phyloP scores from a whole-genome alignment of 2,888 invertebrate genomes.

The Platerodrilus igneus region DNA sequence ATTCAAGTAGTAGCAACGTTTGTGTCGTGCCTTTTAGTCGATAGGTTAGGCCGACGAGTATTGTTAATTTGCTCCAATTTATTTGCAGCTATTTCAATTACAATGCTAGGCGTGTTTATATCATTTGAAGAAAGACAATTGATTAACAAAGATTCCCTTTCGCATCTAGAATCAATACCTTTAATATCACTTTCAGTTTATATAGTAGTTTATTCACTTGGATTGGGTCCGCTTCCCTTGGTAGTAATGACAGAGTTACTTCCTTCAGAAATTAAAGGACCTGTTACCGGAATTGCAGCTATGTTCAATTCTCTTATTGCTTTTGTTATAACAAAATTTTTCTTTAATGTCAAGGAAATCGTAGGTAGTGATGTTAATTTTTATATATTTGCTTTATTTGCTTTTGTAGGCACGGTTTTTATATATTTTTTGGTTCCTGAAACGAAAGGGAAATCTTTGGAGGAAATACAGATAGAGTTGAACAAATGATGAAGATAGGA shows the following conservation, averaged over 20 bases:
- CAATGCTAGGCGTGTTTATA: conserved; percentile 68
- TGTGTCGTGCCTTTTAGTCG: conserved; percentile 70
- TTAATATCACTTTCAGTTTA: conserved; percentile 68
- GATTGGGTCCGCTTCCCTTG: conserved; percentile 85
- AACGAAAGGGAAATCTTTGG: conserved; percentile 65
- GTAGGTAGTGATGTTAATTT: conserved; percentile 64
- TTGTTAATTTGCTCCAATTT: conserved; percentile 67
- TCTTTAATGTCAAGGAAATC: conserved; percentile 52
- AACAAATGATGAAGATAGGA: too few relatives aligned
- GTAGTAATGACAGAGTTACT: conserved; percentile 80
- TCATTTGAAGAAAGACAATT: conserved; percentile 43
- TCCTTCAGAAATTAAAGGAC: conserved; percentile 70
- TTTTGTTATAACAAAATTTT: conserved; percentile 74
- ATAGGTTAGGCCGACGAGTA: conserved; percentile 72
- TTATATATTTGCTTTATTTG: conserved; percentile 67
- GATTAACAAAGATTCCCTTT: conserved; percentile 46
- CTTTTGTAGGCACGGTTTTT: conserved; percentile 59
- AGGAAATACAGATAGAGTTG: conserved; percentile 58
- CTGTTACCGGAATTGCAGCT: conserved; percentile 72
- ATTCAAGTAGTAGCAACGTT: conserved; percentile 77
- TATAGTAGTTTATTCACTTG: conserved; percentile 74
- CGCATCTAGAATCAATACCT: conserved; percentile 66
- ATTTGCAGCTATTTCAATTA: conserved; percentile 65
- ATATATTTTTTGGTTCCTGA: conserved; percentile 64
- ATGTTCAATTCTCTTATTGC: conserved; percentile 77